Evolutionary conservation across 2,113 vertebrate genomes (phyloP), one percentile per base, ranked within the genome.

Genomic region (Sinocyclocheilus anshuiensis): DNA sequence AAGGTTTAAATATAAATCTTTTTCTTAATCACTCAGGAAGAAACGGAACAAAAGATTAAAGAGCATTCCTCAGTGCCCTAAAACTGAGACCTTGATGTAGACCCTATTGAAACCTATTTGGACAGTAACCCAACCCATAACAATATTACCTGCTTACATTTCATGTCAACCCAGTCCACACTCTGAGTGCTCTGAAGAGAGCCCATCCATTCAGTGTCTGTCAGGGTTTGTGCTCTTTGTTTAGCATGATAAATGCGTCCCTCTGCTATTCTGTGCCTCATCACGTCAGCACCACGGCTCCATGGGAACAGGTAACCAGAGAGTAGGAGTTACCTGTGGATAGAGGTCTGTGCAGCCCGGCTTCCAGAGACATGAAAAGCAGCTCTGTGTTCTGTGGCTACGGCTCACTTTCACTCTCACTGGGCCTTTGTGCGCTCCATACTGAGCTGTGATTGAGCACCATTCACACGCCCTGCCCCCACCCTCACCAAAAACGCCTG

Each of bases 381-480:
- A 87, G 69, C 76, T 74, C 84, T 89, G 86, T 82, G 83, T 84
- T 85, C 61, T 59, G 24, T 65, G 67, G 67, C 88, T 89, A 83
- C 29, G 88, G 86, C 90, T 90, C 89, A 76, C 88, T 91, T 88
- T 89, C 92, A 79, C 90, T 93, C 90, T 94, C 94, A 94, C 92
- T 93, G 90, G 91, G 74, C 78, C 92, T 91, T 94, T 94, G 93
- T 95, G 91, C 86, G 77, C 16, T 42, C 91, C 67, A 77, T 86
- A 93, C 92, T 92, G 93, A 92, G 90, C 87, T 72, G 85, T 85
- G 91, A 94, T 93, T 93, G 91, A 94, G 91, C 90, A 87, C 86
- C 90, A 88, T 91, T 94, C 86, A 89, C 83, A 84, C 83, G 82
- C 61, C 20, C 77, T 45, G 69, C 90, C 87, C 92, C 89, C 93